Evolutionary conservation across 1,140 invertebrate species (phyloP), one percentile per base, ranked within the genome.

Genomic region (Paralvinella palmiformis): DNA sequence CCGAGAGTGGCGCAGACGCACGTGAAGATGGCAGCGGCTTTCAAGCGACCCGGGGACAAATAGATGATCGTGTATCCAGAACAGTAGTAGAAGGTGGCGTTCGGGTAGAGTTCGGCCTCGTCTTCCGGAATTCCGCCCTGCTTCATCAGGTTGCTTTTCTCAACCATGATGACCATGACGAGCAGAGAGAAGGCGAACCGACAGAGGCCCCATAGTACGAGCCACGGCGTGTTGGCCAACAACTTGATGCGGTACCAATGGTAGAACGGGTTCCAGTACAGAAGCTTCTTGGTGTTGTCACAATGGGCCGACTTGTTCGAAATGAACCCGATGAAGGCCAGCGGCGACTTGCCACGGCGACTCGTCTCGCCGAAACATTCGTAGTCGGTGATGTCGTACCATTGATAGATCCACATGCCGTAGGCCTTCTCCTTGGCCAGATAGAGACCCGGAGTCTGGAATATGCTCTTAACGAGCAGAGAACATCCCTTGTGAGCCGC

Each of bases 331-430:
- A 62, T 17, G 44, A 62, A 62, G 3, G n/a, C 31, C 20, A 62
- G 27, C 20, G 60, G 60, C n/a, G 60, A 62, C 20, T 17, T n/a
- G 22, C 27, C 24, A 27, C 29, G 44, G 4, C 60, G 22, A 31
- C 22, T 31, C 20, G 17, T 27, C 17, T n/a, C 48, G 29, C 27
- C 60, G 15, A 62, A 48, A 13, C 2, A 15, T 50, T 50, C 60
- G 31, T 62, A 62, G 22, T 62, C 60, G 15, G 60, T 62, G 41
- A 62, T 3, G 48, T 62, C 60, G 44, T 62, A 62, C 44, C 48
- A 52, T 35, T 35, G 20, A 20, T 62, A 35, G 3, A 52, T 15
- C 17, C 17, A 10, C 4, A 50, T 45, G 37, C 60, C 60, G n/a
- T 48, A 17, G 6, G 7, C 29, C 29, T 62, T 45, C 24, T 31